These are phyloP conservation scores for Drosophila limbata DNA, from an alignment of 2,888 invertebrate genomes.

Conservation along the genomic window DNA sequence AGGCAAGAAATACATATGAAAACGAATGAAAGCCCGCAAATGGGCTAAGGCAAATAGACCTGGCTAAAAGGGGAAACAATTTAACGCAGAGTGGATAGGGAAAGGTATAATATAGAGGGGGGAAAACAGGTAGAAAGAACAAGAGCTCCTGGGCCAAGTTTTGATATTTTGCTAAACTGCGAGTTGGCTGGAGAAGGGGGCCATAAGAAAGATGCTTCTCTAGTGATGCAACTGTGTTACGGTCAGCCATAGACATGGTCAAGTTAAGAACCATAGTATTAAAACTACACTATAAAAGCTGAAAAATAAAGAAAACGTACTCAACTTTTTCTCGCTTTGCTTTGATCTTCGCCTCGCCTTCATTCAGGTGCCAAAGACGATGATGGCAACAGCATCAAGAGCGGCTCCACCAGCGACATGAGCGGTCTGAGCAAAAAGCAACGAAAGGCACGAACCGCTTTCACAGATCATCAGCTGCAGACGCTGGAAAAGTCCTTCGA, in stretches of 20 bases:
- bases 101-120: background rate
- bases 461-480: slow-evolving; percentile 99
- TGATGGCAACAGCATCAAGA: slow-evolving; percentile 87
- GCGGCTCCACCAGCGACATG: slow-evolving; percentile 85
- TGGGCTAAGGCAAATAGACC: background rate
- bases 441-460: slow-evolving; percentile 98
- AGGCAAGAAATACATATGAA: slow-evolving; percentile 6
- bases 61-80: background rate
- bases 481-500: slow-evolving; percentile 98
- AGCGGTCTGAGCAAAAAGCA: slow-evolving; percentile 94
- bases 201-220: slow-evolving; percentile 50
- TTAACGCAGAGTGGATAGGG: background rate
- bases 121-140: background rate
- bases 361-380: slow-evolving; percentile 92
- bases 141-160: background rate
- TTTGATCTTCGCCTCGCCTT: background rate
- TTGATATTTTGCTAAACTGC: background rate
- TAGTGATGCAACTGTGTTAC: background rate
- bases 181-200: background rate
- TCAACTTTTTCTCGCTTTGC: background rate
- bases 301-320: background rate
- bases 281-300: background rate
- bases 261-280: background rate
- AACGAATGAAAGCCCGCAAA: slow-evolving; percentile 18
- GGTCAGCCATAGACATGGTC: background rate